Evolutionary conservation across 2,888 invertebrate species (phyloP), one percentile per base, ranked within the genome.

Genomic region (Lacanobia oleracea): DNA sequence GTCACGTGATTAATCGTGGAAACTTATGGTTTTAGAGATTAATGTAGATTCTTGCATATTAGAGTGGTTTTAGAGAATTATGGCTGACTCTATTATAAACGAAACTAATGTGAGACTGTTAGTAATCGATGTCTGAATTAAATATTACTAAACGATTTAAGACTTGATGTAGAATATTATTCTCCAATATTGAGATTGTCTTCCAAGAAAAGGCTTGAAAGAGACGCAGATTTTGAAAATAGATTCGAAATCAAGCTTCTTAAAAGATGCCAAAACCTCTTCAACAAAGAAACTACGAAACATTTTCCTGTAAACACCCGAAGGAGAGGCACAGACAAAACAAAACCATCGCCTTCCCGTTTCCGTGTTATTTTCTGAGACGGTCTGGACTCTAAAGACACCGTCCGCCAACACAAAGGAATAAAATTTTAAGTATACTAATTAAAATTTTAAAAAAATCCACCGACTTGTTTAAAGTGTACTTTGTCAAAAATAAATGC

Each of bases 401-500:
- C 67, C 71, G 81, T 67, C 82, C 71, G 75, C 81, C 77, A 81
- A 86, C 66, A 83, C 82, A 82, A 86, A 84, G 84, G 84, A 84
- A 86, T 77, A 87, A 86, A 88, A 88, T 83, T 63, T 68, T 71
- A 76, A 81, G 76, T 79, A 75, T 70, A 75, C 81, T 84, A 83
- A 86, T 85, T 84, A 82, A 80, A 81, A 76, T 71, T n/a, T 77
- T 70, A 73, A 84, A 85, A 81, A 82, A 82, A 87, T 84, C 85
- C 82, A 82, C 86, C 33, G 68, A 88, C 87, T 84, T 84, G 84
- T 88, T 86, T 86, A 86, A 89, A 91, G 91, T 89, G 90, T 91
- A 91, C 92, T 93, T 93, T 93, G 93, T 93, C 93, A 95, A 94
- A 94, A 95, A 93, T 94, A 91, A 94, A 96, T 95, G 95, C 94